Evolutionary conservation across 2,888 invertebrate genomes (phyloP), one percentile per base, ranked within the genome.

Genomic region (Ormyrus labotus): DNA sequence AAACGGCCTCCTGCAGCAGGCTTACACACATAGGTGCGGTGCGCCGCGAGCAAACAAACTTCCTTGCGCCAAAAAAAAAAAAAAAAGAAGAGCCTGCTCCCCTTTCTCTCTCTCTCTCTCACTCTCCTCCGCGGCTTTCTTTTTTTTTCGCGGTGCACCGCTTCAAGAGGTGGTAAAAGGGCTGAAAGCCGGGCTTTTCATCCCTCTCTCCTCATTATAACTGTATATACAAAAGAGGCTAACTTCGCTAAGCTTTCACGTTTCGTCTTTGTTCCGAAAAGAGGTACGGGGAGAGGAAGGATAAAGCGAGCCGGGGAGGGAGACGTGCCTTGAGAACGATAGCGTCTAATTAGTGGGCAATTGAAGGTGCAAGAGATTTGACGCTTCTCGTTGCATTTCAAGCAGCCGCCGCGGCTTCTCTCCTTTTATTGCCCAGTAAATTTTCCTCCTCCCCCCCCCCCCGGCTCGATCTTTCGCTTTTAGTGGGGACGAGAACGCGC

Each of bases 271-370:
- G 81, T 63, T 78, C 55, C 34, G 19, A 19, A 1, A 19, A 19
- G 19, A 19, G 19, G 19, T 19, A 19, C 19, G 19, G 19, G 1
- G 19, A 19, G 19, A 19, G 50, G 50, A n/a, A 9, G 9, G 8
- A 47, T 7, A 55, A 45, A 13, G 48, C 34, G 67, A n/a, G n/a
- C 53, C 7, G 64, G 55, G 50, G 19, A 51, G 71, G 4, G 11
- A 34, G 13, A 53, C 78, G 82, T 68, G 83, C 78, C 80, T 76
- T 64, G 81, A 80, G 81, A 83, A 77, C 83, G 82, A 85, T 84
- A 83, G 73, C 72, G 75, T 47, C 83, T 84, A 85, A 86, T 86
- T 85, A 85, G 85, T 73, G 83, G 83, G 80, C 78, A 81, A 83
- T 83, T 72, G 82, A 57, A 75, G 65, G 77, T 61, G 78, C 70